These are phyloP conservation scores for Apeltes quadracus DNA, from an alignment of 2,113 vertebrate species.

Conservation along the genomic window DNA sequence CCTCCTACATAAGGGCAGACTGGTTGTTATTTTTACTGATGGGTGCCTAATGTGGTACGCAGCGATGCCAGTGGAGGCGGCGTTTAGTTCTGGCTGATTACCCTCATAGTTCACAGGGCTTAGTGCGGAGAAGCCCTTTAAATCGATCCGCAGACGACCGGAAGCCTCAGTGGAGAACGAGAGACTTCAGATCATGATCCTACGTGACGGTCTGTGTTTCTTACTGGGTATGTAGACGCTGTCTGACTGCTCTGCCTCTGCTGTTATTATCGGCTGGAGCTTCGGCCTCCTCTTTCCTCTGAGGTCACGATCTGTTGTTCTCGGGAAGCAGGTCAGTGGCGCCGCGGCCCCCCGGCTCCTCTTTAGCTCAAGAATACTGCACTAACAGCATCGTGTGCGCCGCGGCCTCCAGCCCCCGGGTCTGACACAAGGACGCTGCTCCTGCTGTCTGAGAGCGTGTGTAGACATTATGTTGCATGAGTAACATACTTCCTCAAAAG, in stretches of 20 bases:
- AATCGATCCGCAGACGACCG: slow-evolving; percentile 62
- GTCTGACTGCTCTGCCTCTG: slow-evolving; percentile 21
- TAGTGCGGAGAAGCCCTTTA: slow-evolving; percentile 58
- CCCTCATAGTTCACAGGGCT: slow-evolving; percentile 70
- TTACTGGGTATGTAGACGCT: slow-evolving; percentile 12
- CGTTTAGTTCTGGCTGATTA: slow-evolving; percentile 76
- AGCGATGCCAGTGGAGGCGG: slow-evolving; percentile 68
- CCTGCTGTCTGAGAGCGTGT: slow-evolving; percentile 16
- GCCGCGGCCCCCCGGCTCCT: slow-evolving; percentile 66
- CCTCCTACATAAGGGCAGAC: slow-evolving; percentile 65
- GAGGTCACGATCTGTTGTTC: slow-evolving; percentile 59
- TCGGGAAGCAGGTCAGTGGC: slow-evolving; percentile 73
- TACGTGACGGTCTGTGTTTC: slow-evolving; percentile 27
- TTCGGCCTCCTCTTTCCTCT: slow-evolving; percentile 38
- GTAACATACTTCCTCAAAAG: neutral
- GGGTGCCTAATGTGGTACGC: slow-evolving; percentile 70
- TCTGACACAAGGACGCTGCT: slow-evolving; percentile 22
- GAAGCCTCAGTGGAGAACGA: slow-evolving; percentile 4
- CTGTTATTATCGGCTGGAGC: slow-evolving; percentile 31
- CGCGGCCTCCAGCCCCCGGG: slow-evolving; percentile 30
- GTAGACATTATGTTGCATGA: slow-evolving; percentile 29
- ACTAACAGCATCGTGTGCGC: slow-evolving; percentile 51
- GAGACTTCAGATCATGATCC: slow-evolving; percentile 33
- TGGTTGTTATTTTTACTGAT: slow-evolving; percentile 82
- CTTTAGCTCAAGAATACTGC: slow-evolving; percentile 44